Evolutionary conservation across 2,113 vertebrate species (phyloP).

Genomic region (Larimichthys crocea): DNA sequence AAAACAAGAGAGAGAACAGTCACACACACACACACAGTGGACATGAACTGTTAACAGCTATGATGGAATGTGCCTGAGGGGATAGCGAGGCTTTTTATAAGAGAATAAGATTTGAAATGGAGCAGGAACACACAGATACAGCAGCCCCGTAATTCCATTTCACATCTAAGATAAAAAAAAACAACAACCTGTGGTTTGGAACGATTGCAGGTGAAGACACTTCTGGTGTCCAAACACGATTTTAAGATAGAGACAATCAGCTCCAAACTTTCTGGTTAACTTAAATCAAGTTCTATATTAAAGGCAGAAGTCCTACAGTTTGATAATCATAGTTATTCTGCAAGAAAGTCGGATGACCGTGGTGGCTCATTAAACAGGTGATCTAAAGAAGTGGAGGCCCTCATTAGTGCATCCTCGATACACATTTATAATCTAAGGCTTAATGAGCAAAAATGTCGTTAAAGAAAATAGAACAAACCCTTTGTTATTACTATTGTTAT

Average conservation of each 20-base stretch:
- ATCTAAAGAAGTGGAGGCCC: constrained; percentile 21
- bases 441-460: not conserved
- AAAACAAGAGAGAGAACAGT: constrained; percentile 4
- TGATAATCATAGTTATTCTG: not conserved
- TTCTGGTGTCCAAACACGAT: not conserved
- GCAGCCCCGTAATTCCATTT: constrained; percentile 44
- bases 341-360: not conserved
- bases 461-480: not conserved
- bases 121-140: constrained; percentile 31
- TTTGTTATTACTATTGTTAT: not conserved
- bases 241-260: constrained; percentile 26
- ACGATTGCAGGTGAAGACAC: not conserved
- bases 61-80: constrained; percentile 39
- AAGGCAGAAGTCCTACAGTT: not conserved
- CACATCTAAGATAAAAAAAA: not conserved
- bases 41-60: constrained; percentile 35
- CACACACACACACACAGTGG: not conserved
- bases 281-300: constrained; percentile 20
- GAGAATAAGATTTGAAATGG: constrained; percentile 36
- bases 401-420: not conserved
- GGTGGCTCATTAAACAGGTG: constrained; percentile 1
- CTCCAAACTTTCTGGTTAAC: not conserved
- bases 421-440: not conserved
- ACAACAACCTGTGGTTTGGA: not conserved
- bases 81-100: constrained; percentile 29